These are phyloP conservation scores for Drosophila buzzatii DNA, from an alignment of 2,888 invertebrate species.

Conservation along the genomic window DNA sequence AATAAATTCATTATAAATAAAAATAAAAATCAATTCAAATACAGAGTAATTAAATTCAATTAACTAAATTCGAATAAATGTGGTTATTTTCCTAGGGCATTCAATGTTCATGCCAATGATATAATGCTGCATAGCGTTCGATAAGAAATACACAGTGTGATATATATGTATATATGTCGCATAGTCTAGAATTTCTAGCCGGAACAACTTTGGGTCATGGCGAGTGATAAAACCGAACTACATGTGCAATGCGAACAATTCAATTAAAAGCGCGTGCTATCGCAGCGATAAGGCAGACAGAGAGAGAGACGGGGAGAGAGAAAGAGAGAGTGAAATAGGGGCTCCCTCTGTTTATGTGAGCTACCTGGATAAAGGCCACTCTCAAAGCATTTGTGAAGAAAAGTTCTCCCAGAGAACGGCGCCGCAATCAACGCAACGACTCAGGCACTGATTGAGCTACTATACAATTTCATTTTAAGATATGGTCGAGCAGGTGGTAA, in stretches of 20 bases:
- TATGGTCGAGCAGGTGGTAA: conserved; percentile 38
- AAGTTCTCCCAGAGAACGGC: background rate
- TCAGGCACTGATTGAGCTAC: conserved; percentile 33
- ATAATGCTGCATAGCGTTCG: conserved; percentile 4
- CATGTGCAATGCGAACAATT: conserved; percentile 54
- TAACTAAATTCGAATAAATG: background rate
- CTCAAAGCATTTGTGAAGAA: conserved; percentile 42
- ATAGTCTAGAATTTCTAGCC: conserved; percentile 22
- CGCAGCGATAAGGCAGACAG: conserved; percentile 26
- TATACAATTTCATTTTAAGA: conserved; percentile 15
- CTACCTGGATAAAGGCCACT: conserved; percentile 30
- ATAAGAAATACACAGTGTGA: conserved; percentile 12
- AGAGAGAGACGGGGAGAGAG: background rate
- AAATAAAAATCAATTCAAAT: too few relatives aligned
- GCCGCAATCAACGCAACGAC: conserved; percentile 30
- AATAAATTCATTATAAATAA: too few relatives aligned
- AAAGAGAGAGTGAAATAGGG: background rate
- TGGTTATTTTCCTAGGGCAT: background rate
- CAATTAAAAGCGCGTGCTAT: conserved; percentile 55
- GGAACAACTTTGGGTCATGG: conserved; percentile 42
- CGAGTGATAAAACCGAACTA: conserved; percentile 36
- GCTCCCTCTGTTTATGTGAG: conserved; percentile 21
- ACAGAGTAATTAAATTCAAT: background rate
- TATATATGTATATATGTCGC: background rate
- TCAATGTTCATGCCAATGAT: background rate